A percentile compares a stretch with the other conserved stretches of the same genome.
phyloP scores from a whole-genome alignment of 1,140 invertebrate genomes.

The Ceratina australensis region DNA sequence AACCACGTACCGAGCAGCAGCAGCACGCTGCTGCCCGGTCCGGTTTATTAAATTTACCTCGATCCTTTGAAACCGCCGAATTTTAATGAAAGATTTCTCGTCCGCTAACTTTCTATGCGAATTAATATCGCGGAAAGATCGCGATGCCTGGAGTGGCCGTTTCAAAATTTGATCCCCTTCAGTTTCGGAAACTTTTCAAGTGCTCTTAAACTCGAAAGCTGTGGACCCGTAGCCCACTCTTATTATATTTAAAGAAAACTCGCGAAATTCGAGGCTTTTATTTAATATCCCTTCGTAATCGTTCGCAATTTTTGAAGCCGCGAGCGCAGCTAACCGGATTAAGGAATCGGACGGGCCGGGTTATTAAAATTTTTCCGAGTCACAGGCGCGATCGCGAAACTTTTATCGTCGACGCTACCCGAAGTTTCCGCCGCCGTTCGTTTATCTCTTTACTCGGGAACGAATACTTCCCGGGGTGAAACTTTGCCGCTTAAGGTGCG shows the following conservation, averaged over 20 bases:
- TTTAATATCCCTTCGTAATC: neutral
- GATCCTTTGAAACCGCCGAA: neutral
- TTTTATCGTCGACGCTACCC: conserved; percentile 37
- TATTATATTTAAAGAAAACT: neutral
- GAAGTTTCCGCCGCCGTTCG: conserved; percentile 13
- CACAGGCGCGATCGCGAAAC: conserved; percentile 8
- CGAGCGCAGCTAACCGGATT: neutral
- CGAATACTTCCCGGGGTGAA: neutral
- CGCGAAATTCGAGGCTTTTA: neutral
- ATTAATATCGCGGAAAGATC: neutral
- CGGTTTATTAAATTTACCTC: conserved; percentile 16
- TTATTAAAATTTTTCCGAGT: conserved; percentile 21
- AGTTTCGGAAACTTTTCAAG: neutral
- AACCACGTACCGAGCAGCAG: conserved; percentile 2
- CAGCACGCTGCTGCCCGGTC: neutral
- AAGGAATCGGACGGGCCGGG: neutral
- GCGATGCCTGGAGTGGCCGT: neutral
- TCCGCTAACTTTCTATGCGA: neutral
- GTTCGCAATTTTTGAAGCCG: neutral
- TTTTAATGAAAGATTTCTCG: conserved; percentile 7
- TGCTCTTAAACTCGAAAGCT: neutral
- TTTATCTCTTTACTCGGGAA: neutral
- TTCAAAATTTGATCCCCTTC: neutral
- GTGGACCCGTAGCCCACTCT: neutral
- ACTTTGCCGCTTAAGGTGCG: conserved; percentile 1